Percentiles rank a stretch among this genome's conserved stretches.
Evolutionary conservation across 2,113 vertebrate species (phyloP).

Genomic region (Amphiprion percula): DNA sequence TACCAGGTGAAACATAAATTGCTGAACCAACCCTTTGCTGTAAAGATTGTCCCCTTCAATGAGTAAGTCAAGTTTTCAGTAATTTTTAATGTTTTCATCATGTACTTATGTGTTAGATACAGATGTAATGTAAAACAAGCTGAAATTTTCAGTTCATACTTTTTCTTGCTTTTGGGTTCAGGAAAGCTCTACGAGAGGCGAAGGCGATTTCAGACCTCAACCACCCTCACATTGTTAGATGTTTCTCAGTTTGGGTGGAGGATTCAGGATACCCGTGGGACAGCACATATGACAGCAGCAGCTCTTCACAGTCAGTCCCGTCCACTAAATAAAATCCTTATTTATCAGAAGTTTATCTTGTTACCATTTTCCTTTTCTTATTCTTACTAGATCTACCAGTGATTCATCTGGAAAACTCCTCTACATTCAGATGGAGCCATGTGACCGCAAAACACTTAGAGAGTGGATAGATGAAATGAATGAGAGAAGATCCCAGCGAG

Average conservation of each 20-base stretch:
- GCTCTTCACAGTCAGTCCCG: constrained; percentile 61
- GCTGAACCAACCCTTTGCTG: constrained; percentile 53
- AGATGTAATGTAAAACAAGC: background rate
- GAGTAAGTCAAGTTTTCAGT: constrained; percentile 50
- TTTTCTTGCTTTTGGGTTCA: constrained; percentile 6
- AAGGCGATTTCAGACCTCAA: constrained; percentile 38
- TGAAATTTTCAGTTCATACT: background rate
- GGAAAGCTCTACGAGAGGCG: constrained; percentile 66
- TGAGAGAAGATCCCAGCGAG: constrained; percentile 21
- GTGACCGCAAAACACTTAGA: constrained; percentile 66
- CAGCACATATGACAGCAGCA: constrained; percentile 30
- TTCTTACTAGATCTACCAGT: constrained; percentile 58
- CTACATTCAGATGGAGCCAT: constrained; percentile 84
- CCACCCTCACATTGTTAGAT: constrained; percentile 71
- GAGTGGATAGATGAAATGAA: constrained; percentile 73
- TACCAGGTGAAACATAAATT: constrained; percentile 56
- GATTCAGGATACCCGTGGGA: constrained; percentile 40
- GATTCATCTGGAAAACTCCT: constrained; percentile 46
- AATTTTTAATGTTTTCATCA: background rate
- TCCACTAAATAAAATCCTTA: background rate
- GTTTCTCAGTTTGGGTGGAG: constrained; percentile 55
- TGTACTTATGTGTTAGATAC: background rate
- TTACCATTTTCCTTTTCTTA: background rate
- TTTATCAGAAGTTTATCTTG: background rate
- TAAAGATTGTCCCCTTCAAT: constrained; percentile 69